Percentiles rank a stretch among this genome's conserved stretches.
phyloP scores from a whole-genome alignment of 1,140 invertebrate species.

The Drosophila mauritiana region DNA sequence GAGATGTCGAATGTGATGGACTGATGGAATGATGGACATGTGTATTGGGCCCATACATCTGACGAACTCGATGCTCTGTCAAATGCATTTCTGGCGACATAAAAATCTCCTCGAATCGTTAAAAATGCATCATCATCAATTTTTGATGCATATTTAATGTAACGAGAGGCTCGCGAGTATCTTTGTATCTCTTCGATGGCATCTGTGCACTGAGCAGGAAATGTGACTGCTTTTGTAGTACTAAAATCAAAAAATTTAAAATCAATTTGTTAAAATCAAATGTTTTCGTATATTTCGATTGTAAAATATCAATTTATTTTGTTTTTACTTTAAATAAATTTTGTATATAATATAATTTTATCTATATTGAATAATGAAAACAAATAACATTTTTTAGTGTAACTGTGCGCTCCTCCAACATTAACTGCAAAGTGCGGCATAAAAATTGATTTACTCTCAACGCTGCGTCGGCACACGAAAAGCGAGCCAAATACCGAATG shows the following conservation, averaged over 20 bases:
- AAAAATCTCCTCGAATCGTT: constrained; percentile 79
- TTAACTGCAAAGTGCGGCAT: constrained; percentile 79
- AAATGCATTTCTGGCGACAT: constrained; percentile 69
- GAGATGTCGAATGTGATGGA: constrained; percentile 48
- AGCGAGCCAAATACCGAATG: constrained; percentile 20
- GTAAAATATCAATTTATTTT: background rate
- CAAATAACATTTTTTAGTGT: background rate
- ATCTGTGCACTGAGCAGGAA: background rate
- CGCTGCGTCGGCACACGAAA: constrained; percentile 50
- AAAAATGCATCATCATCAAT: constrained; percentile 84
- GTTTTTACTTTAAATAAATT: background rate
- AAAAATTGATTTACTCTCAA: constrained; percentile 78
- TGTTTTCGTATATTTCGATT: no score
- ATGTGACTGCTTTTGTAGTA: background rate
- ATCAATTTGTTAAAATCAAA: no score
- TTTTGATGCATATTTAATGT: constrained; percentile 84
- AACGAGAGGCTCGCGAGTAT: constrained; percentile 50
- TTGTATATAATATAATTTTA: background rate
- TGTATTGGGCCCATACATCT: constrained; percentile 54
- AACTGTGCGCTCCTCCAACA: constrained; percentile 11
- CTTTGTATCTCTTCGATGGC: constrained; percentile 34
- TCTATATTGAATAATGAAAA: background rate
- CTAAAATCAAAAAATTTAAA: no score
- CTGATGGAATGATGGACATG: constrained; percentile 48
- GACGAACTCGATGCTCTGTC: constrained; percentile 62